phyloP scores from a whole-genome alignment of 2,888 invertebrate species.

The Pelosia muscerda region DNA sequence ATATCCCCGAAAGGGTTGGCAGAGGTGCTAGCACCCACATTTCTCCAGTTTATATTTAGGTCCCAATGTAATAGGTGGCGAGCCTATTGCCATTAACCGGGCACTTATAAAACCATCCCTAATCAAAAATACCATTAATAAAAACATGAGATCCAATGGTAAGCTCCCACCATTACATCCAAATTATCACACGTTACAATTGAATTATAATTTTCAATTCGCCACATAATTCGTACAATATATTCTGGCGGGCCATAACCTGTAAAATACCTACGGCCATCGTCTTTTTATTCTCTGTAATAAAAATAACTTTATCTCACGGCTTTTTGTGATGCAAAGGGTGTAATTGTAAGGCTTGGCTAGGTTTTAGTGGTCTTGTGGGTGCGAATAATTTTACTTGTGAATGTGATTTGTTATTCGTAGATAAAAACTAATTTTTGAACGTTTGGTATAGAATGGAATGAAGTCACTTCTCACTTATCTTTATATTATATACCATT shows the following conservation, averaged over 20 bases:
- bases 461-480: too few relatives aligned
- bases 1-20: too few relatives aligned
- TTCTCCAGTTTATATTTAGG: too few relatives aligned
- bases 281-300: constrained; percentile 44
- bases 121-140: too few relatives aligned
- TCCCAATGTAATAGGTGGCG: too few relatives aligned
- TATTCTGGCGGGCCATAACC: constrained; percentile 41
- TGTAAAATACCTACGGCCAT: constrained; percentile 45
- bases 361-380: constrained; percentile 17
- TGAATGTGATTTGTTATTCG: neutral
- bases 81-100: too few relatives aligned
- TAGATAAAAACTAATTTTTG: neutral
- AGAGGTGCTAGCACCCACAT: too few relatives aligned
- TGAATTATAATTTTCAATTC: constrained; percentile 40
- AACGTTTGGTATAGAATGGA: too few relatives aligned
- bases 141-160: neutral
- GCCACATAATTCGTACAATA: constrained; percentile 45
- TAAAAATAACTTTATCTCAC: constrained; percentile 55
- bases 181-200: constrained; percentile 18
- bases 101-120: too few relatives aligned
- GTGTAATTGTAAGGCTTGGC: constrained; percentile 37
- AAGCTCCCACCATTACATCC: neutral
- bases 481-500: too few relatives aligned
- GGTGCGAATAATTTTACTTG: neutral
- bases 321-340: constrained; percentile 42